Evolutionary conservation across 2,888 invertebrate species (phyloP), one percentile per base, ranked within the genome.

Genomic region (Hirtodrosophila histrioides): DNA sequence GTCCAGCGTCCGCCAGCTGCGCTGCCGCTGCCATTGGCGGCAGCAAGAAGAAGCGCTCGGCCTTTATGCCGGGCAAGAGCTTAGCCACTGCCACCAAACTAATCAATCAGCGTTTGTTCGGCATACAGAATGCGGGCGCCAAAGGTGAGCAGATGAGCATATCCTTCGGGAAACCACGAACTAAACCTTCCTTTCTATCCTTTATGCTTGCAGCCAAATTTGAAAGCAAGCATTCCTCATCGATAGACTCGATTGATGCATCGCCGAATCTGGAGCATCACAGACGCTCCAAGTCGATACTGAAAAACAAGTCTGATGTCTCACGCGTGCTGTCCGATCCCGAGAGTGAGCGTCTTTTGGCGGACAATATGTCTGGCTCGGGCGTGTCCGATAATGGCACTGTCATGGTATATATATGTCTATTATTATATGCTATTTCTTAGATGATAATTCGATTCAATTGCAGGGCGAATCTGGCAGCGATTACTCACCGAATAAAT

Each of bases 41-140:
- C 54, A 72, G 79, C 60, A 88, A 89, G 73, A 92, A 92, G 88
- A 92, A 89, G 88, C 92, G 91, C 88, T 92, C 94, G 46, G 93
- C 94, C 44, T 94, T 94, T 80, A 93, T 94, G 90, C 93, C 94
- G 63, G 93, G 93, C 58, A 94, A 94, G 91, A 94, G 94, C 88
- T 91, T 95, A 81, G 94, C 94, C 75, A 95, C 95, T 69, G 95
- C 95, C 75, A 94, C 95, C 62, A 93, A 95, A 83, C 93, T 95
- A 82, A 94, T 95, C 89, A 95, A 95, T 92, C 95, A 95, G 89
- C 95, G 95, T 92, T 92, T 95, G 77, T 95, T 95, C 90, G 95
- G 95, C 73, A 92, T 93, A 66, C 93, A 93, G 85, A 93, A 93
- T 86, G 86, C 89, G 50, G 90, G 90, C 72, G 84, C 90, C 55